phyloP scores from a whole-genome alignment of 2,113 vertebrate genomes.

The Galbula dea region DNA sequence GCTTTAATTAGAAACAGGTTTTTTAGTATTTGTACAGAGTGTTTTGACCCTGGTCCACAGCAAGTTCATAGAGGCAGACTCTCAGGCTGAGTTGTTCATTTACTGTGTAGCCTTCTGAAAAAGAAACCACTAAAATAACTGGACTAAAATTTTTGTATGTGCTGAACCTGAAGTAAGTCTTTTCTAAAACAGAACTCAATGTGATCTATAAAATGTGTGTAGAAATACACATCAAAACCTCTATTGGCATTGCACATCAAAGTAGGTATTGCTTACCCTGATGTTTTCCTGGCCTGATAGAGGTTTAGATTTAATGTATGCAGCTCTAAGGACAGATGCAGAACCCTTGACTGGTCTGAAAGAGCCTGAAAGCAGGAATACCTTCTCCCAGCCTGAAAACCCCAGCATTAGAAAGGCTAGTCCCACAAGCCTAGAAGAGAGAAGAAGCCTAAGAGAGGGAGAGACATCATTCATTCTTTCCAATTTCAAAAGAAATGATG shows the following conservation, averaged over 20 bases:
- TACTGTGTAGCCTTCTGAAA: not conserved
- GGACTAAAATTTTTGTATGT: not conserved
- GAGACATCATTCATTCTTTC: not conserved
- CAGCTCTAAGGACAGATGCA: not conserved
- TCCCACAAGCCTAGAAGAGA: not conserved
- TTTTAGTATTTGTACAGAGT: not conserved
- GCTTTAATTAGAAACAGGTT: slow-evolving; percentile 1
- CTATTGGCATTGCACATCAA: not conserved
- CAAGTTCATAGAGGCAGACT: not conserved
- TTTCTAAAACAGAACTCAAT: not conserved
- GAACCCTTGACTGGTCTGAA: not conserved
- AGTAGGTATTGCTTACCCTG: not conserved
- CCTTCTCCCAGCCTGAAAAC: not conserved
- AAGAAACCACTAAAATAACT: not conserved
- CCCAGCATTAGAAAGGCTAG: not conserved
- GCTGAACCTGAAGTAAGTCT: not conserved
- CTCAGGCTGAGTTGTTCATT: not conserved
- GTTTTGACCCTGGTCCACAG: not conserved
- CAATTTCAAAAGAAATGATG: not conserved
- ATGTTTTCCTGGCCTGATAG: not conserved
- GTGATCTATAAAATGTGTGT: not conserved
- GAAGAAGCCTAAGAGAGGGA: too few species aligned
- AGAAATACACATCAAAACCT: not conserved
- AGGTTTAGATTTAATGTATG: not conserved
- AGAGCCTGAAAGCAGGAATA: not conserved